Percentiles rank a stretch among this genome's conserved stretches.
Evolutionary conservation across 2,113 vertebrate genomes (phyloP).

Genomic region (Periophthalmus modestus): DNA sequence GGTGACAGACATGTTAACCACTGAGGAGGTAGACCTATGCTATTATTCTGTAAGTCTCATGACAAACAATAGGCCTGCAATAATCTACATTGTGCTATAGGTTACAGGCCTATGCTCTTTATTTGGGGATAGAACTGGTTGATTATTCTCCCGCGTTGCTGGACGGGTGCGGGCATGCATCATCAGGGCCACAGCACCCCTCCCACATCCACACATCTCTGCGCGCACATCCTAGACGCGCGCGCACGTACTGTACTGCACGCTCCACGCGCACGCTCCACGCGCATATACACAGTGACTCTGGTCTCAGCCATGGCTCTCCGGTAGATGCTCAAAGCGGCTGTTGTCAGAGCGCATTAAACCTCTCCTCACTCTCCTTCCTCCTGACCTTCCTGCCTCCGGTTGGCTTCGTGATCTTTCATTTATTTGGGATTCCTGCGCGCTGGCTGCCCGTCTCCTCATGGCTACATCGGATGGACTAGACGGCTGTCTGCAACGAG

Average conservation of each 20-base stretch:
- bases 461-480: slow-evolving; percentile 92
- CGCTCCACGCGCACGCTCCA: slow-evolving; percentile 8
- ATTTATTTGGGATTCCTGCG: slow-evolving; percentile 75
- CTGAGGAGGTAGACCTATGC: neutral
- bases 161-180: slow-evolving; percentile 59
- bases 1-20: neutral
- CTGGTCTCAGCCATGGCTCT: slow-evolving; percentile 72
- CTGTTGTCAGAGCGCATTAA: slow-evolving; percentile 75
- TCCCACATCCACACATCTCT: slow-evolving; percentile 58
- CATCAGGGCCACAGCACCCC: slow-evolving; percentile 61
- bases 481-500: slow-evolving; percentile 89
- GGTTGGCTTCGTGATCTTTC: slow-evolving; percentile 76
- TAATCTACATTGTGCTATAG: neutral
- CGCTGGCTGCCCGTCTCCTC: slow-evolving; percentile 66
- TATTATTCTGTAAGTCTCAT: neutral
- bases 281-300: slow-evolving; percentile 47
- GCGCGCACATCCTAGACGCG: slow-evolving; percentile 37
- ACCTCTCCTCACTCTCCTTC: slow-evolving; percentile 60
- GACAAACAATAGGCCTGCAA: too few species aligned
- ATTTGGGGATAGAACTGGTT: slow-evolving; percentile 10
- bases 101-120: too few species aligned
- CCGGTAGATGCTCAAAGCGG: slow-evolving; percentile 73
- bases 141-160: slow-evolving; percentile 40
- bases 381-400: slow-evolving; percentile 84
- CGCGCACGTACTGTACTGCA: slow-evolving; percentile 9